Conservation (phyloP, 2,797 vertebrate genomes). For the Pseudopleuronectes americanus region DNA sequence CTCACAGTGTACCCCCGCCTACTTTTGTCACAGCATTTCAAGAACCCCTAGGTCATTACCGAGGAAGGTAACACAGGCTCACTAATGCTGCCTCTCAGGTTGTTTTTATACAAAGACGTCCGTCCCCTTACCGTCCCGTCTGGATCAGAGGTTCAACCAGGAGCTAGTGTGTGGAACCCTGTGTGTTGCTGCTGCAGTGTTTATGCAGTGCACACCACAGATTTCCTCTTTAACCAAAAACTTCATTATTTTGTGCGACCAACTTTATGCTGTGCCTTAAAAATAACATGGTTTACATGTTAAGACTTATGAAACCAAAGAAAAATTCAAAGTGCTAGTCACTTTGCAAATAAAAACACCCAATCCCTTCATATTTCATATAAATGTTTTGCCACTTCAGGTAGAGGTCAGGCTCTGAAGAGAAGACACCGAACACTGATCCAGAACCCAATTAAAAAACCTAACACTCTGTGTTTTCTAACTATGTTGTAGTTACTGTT, state of each 20-base stretch:
- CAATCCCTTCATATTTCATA: constrained; percentile 34
- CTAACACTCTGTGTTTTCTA: constrained; percentile 38
- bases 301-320: constrained; percentile 54
- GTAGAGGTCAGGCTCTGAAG: constrained; percentile 43
- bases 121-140: constrained; percentile 20
- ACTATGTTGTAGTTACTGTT: constrained; percentile 59
- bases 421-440: constrained; percentile 55
- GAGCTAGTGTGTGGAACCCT: constrained; percentile 28
- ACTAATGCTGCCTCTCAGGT: constrained; percentile 63
- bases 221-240: constrained; percentile 37
- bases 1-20: background rate
- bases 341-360: constrained; percentile 55
- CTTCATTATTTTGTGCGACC: constrained; percentile 16
- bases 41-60: constrained; percentile 45
- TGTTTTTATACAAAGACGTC: constrained; percentile 46
- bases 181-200: constrained; percentile 40
- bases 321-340: constrained; percentile 50
- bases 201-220: constrained; percentile 32
- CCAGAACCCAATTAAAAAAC: constrained; percentile 25
- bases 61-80: constrained; percentile 54
- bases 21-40: constrained; percentile 35
- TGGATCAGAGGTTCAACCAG: constrained; percentile 25
- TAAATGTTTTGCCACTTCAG: constrained; percentile 41
- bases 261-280: constrained; percentile 63
- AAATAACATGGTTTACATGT: constrained; percentile 25